Conservation (phyloP, 2,113 vertebrate species). For the Pluvianellus socialis region DNA sequence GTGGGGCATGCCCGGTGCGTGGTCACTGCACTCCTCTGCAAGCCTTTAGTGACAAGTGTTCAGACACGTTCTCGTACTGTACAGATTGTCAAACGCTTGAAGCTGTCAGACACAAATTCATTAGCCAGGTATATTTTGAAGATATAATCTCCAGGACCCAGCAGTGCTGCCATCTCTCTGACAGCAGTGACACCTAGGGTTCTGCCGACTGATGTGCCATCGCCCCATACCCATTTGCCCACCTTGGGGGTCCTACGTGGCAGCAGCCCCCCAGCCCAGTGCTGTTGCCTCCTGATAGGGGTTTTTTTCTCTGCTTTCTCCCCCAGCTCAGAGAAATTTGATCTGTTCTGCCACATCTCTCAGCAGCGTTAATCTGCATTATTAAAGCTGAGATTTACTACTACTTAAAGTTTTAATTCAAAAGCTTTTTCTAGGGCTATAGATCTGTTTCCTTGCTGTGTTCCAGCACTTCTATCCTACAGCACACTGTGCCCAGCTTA, state of each 20-base stretch:
- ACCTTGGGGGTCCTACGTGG: rapidly evolving
- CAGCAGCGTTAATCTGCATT: not conserved
- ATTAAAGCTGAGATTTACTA: not conserved
- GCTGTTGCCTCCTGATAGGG: not conserved
- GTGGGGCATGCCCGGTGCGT: not conserved
- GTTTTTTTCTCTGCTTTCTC: not conserved
- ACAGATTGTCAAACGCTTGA: slow-evolving; percentile 27
- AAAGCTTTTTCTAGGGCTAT: not conserved
- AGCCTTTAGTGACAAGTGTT: slow-evolving; percentile 2
- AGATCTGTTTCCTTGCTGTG: not conserved
- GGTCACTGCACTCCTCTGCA: not conserved
- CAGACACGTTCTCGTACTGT: not conserved
- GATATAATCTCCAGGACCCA: not conserved
- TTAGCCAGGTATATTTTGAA: slow-evolving; percentile 7
- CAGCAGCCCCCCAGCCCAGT: rapidly evolving
- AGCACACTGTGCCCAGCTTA: not conserved
- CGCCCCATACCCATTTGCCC: rapidly evolving
- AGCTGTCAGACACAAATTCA: slow-evolving; percentile 25
- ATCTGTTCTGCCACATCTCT: not conserved
- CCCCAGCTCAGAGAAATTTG: not conserved
- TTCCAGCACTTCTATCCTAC: not conserved
- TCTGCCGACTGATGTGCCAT: rapidly evolving
- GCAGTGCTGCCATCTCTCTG: not conserved
- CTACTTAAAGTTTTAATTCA: not conserved
- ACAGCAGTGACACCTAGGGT: not conserved